Conservation (phyloP, 1,140 invertebrate genomes). For the Homarus americanus region DNA sequence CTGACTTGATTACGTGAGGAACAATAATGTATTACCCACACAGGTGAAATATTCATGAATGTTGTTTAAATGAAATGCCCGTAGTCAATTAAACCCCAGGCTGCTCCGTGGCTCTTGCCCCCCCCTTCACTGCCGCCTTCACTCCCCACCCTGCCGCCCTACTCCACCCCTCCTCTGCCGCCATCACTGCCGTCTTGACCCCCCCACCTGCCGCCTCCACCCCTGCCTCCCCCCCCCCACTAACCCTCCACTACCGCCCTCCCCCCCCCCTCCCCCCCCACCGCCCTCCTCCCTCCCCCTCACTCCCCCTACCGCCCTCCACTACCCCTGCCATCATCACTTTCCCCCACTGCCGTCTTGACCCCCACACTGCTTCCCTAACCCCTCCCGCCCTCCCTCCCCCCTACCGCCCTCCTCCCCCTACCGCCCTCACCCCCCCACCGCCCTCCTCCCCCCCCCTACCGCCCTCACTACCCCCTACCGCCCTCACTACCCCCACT, state of each 20-base stretch:
- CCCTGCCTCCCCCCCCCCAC: too few relatives aligned
- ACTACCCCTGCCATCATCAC: background rate
- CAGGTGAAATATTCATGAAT: slow-evolving; percentile 15
- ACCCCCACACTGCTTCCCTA: background rate
- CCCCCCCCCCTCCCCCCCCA: background rate
- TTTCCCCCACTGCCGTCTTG: background rate
- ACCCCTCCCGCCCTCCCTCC: background rate
- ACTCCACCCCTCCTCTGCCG: too few relatives aligned
- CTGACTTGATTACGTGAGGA: background rate
- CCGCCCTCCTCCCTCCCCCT: background rate
- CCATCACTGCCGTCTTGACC: background rate
- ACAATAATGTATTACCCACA: background rate
- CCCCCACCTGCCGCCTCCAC: background rate
- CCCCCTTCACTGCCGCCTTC: background rate
- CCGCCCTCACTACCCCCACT: too few relatives aligned
- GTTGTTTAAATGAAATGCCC: slow-evolving; percentile 14
- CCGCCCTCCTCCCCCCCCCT: background rate
- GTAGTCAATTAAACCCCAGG: background rate
- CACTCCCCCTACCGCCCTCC: background rate
- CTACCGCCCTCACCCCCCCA: background rate
- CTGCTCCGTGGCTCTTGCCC: background rate
- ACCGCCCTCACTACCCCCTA: too few relatives aligned
- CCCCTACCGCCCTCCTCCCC: background rate
- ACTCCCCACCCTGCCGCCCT: background rate
- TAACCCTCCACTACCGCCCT: background rate